These are phyloP conservation scores for Melitaea athalia DNA, from an alignment of 2,888 invertebrate genomes.

Conservation along the genomic window DNA sequence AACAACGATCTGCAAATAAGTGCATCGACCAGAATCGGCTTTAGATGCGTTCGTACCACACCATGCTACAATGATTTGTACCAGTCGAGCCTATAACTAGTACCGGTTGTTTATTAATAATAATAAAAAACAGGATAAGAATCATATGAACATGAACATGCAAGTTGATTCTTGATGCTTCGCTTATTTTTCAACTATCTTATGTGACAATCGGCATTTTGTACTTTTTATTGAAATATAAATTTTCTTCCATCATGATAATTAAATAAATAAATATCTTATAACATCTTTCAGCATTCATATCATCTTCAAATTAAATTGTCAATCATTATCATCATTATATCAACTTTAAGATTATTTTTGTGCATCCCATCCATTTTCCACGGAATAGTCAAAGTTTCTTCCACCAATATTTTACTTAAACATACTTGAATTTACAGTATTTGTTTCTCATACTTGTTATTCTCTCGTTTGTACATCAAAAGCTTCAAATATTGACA, in stretches of 20 bases:
- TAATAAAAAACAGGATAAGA: not conserved
- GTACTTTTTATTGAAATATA: too few relatives aligned
- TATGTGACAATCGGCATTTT: too few relatives aligned
- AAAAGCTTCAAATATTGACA: not conserved
- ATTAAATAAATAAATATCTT: too few relatives aligned
- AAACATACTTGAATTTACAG: too few relatives aligned
- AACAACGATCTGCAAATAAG: conserved; percentile 29
- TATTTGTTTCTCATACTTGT: not conserved
- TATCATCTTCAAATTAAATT: too few relatives aligned
- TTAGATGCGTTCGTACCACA: conserved; percentile 15
- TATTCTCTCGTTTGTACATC: not conserved
- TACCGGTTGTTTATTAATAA: not conserved
- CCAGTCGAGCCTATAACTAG: not conserved
- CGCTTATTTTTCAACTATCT: not conserved
- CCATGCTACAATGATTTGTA: conserved; percentile 5
- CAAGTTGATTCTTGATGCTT: not conserved
- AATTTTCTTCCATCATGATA: too few relatives aligned
- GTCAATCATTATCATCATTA: too few relatives aligned
- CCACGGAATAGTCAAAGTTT: too few relatives aligned
- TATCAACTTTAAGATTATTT: too few relatives aligned
- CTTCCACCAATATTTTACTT: too few relatives aligned
- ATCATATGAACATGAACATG: not conserved
- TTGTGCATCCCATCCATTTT: too few relatives aligned
- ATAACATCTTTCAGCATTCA: too few relatives aligned
- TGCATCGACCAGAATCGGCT: conserved; percentile 27